phyloP scores from a whole-genome alignment of 92 coral and sea anemone genomes.

The Paramuricea clavata region DNA sequence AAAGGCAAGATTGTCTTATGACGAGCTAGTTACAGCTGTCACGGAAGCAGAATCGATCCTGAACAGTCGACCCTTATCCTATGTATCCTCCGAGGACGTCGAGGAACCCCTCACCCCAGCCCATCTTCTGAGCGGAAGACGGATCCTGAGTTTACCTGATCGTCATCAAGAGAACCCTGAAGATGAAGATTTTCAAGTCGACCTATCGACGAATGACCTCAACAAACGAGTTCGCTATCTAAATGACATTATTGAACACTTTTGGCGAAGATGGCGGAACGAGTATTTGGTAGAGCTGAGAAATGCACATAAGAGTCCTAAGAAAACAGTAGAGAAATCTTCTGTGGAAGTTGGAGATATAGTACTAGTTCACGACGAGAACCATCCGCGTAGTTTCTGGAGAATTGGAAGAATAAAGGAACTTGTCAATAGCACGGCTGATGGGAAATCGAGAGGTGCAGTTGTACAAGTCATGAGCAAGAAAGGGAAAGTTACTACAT shows the following conservation, averaged over 20 bases:
- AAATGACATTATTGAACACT: slow-evolving; percentile 50
- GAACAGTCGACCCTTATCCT: slow-evolving; percentile 66
- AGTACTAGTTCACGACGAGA: slow-evolving; percentile 54
- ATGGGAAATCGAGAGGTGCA: slow-evolving; percentile 68
- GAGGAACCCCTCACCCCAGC: slow-evolving; percentile 74
- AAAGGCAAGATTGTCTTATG: slow-evolving; percentile 59
- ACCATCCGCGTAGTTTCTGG: slow-evolving; percentile 50
- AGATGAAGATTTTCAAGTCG: slow-evolving; percentile 36
- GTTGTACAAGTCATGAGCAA: slow-evolving; percentile 63
- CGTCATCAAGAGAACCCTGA: background rate
- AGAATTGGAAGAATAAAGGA: slow-evolving; percentile 46
- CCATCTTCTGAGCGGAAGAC: slow-evolving; percentile 63
- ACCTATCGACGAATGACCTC: slow-evolving; percentile 34
- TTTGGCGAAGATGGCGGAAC: slow-evolving; percentile 71
- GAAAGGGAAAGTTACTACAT: slow-evolving; percentile 42
- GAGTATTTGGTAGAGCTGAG: slow-evolving; percentile 69
- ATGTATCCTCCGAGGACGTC: slow-evolving; percentile 58
- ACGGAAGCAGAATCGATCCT: slow-evolving; percentile 61
- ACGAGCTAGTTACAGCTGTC: slow-evolving; percentile 61
- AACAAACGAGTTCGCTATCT: slow-evolving; percentile 52
- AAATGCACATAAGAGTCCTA: slow-evolving; percentile 39
- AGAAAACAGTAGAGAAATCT: slow-evolving; percentile 17
- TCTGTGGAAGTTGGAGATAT: slow-evolving; percentile 42
- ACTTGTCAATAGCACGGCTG: slow-evolving; percentile 55
- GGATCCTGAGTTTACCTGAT: slow-evolving; percentile 59